Percentiles rank a stretch among this genome's conserved stretches.
phyloP scores from a whole-genome alignment of 2,888 invertebrate species.

The Rhamnusium bicolor region DNA sequence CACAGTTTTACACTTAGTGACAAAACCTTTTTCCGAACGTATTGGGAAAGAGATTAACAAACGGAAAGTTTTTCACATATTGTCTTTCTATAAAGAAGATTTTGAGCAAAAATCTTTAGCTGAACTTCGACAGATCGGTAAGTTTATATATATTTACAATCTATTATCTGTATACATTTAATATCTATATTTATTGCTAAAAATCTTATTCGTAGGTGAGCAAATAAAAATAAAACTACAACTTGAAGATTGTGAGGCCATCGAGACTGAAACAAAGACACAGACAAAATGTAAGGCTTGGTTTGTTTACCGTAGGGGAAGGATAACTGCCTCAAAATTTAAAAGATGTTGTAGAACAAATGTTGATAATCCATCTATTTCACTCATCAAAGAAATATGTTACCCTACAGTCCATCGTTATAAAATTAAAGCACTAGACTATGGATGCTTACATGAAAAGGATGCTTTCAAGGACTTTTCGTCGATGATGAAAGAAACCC shows the following conservation, averaged over 20 bases:
- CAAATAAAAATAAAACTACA: neutral
- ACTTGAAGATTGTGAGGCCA: neutral
- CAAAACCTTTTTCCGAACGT: neutral
- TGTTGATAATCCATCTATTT: neutral
- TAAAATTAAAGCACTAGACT: neutral
- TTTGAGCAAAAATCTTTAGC: neutral
- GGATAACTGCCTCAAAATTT: conserved; percentile 13
- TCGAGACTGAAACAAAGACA: neutral
- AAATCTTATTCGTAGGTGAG: too few relatives aligned
- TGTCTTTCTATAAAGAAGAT: neutral
- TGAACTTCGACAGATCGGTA: neutral
- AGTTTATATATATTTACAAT: too few relatives aligned
- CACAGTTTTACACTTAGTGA: neutral
- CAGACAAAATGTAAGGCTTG: neutral
- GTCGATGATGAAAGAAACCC: conserved; percentile 19
- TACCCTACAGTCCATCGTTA: conserved; percentile 3
- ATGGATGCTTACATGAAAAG: too few relatives aligned
- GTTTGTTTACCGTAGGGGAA: neutral
- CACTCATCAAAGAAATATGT: neutral
- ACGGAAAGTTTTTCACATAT: neutral
- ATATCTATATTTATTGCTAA: too few relatives aligned
- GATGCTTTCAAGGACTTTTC: too few relatives aligned
- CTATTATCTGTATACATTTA: too few relatives aligned
- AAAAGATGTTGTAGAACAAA: neutral
- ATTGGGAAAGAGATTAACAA: neutral